Conservation (phyloP, 2,113 vertebrate genomes). For the Sprattus sprattus region DNA sequence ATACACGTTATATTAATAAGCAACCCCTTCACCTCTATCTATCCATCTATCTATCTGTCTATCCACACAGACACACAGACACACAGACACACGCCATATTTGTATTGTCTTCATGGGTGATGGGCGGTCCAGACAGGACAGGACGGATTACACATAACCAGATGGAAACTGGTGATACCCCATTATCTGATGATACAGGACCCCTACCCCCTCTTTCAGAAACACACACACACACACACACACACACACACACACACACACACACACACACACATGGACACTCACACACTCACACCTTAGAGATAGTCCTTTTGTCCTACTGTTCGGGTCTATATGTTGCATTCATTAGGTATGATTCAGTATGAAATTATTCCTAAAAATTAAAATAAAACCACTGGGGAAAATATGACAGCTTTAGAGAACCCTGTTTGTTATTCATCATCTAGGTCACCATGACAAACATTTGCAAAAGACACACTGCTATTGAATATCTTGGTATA, state of each 20-base stretch:
- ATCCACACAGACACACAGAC: constrained; percentile 21
- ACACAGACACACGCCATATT: constrained; percentile 23
- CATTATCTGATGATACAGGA: constrained; percentile 37
- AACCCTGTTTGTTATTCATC: background rate
- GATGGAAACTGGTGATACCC: constrained; percentile 42
- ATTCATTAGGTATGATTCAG: background rate
- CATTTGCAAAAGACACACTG: background rate
- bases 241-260: constrained; percentile 9
- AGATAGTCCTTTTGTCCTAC: background rate
- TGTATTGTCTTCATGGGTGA: background rate
- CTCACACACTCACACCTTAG: too few relatives aligned
- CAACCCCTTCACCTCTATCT: background rate
- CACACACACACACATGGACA: constrained; percentile 12
- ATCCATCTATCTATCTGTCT: constrained; percentile 23
- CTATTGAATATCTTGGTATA: background rate
- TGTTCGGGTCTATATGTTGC: background rate
- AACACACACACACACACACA: constrained; percentile 36
- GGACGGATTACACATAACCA: constrained; percentile 47
- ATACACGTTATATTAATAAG: too few relatives aligned
- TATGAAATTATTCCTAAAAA: background rate
- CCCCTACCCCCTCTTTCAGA: constrained; percentile 29
- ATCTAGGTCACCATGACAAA: background rate
- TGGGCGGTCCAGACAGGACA: constrained; percentile 33
- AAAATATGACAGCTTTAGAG: background rate
- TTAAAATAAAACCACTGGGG: background rate